phyloP scores from a whole-genome alignment of 2,797 vertebrate genomes.

The Toxotes lorentzi region DNA sequence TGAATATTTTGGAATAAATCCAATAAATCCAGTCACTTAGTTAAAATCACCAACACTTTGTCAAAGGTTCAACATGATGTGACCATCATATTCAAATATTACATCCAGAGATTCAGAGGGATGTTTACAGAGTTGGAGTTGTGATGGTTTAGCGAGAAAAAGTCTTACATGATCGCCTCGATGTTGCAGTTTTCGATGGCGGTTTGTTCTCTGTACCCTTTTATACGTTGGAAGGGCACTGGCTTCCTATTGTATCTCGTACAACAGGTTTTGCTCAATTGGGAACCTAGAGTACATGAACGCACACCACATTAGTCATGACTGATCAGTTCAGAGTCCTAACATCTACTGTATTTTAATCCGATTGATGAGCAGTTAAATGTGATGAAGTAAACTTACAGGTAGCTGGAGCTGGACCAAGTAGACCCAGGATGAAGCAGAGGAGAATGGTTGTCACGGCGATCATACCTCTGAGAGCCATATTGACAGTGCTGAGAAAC shows the following conservation, averaged over 20 bases:
- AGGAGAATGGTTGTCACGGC: conserved; percentile 48
- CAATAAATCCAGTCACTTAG: neutral
- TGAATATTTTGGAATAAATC: conserved; percentile 5
- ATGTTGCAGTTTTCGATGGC: conserved; percentile 75
- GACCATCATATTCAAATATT: neutral
- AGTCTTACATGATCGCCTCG: conserved; percentile 84
- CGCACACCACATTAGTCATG: conserved; percentile 11
- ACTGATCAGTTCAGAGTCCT: neutral
- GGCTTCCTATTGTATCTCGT: conserved; percentile 67
- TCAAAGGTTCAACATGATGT: neutral
- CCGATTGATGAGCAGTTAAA: neutral
- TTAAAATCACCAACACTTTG: neutral
- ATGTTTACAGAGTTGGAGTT: neutral
- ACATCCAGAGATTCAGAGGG: no score
- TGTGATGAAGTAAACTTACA: conserved; percentile 69
- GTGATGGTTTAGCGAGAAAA: neutral
- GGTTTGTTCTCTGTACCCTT: conserved; percentile 75
- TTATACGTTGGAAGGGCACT: conserved; percentile 59
- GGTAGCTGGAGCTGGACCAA: conserved; percentile 52
- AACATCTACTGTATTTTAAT: neutral
- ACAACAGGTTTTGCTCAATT: conserved; percentile 71
- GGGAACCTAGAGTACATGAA: conserved; percentile 47
- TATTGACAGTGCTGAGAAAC: conserved; percentile 43
- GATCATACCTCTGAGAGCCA: conserved; percentile 64
- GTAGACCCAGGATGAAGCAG: conserved; percentile 58